These are phyloP conservation scores for Aldabrachelys gigantea DNA, from an alignment of 2,113 vertebrate species.

Conservation along the genomic window DNA sequence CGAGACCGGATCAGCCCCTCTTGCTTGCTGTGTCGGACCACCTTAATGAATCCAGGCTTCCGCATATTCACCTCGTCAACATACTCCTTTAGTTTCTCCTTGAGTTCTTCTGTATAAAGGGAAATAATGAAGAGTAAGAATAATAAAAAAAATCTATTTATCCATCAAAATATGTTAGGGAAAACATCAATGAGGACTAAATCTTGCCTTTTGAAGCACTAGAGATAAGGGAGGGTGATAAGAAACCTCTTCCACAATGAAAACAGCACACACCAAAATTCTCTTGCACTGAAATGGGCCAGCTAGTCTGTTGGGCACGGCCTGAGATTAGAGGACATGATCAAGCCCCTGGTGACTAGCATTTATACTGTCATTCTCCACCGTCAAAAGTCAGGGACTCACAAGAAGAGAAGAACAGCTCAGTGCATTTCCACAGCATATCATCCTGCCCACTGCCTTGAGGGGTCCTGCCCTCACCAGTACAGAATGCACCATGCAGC, in stretches of 20 bases:
- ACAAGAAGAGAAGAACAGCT: background rate
- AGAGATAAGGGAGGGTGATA: background rate
- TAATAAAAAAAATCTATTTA: background rate
- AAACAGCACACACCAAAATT: background rate
- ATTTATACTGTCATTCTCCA: background rate
- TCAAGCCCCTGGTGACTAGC: background rate
- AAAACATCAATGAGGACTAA: too few relatives aligned
- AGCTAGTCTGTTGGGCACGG: background rate
- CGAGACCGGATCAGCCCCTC: constrained; percentile 96
- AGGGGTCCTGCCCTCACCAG: background rate
- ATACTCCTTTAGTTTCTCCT: constrained; percentile 90
- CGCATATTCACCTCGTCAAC: constrained; percentile 89
- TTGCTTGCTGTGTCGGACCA: constrained; percentile 92
- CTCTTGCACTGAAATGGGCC: background rate
- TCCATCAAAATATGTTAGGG: background rate
- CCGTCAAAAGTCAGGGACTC: background rate
- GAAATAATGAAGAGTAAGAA: background rate
- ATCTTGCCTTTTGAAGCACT: background rate
- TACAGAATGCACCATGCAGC: background rate
- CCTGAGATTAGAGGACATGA: background rate
- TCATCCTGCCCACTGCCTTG: background rate
- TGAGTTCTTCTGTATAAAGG: constrained; percentile 88
- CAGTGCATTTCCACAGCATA: background rate
- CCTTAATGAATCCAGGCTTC: constrained; percentile 92
- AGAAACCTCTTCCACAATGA: background rate